phyloP scores from a whole-genome alignment of 2,797 vertebrate species.

The Sciurus vulgaris region DNA sequence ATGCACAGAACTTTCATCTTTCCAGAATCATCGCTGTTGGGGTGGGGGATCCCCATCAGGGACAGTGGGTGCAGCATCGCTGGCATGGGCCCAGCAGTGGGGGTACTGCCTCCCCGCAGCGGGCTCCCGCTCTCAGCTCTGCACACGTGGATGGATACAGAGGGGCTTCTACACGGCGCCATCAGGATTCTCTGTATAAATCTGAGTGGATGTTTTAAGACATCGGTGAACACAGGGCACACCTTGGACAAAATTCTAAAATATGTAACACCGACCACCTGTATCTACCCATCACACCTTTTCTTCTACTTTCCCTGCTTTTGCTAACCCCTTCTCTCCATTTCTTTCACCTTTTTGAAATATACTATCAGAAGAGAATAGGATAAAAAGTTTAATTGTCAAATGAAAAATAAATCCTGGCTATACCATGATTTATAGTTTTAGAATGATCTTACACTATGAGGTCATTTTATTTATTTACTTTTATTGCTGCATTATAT shows the following conservation, averaged over 20 bases:
- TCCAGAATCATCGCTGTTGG: constrained; percentile 73
- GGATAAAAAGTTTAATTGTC: background rate
- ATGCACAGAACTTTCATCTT: constrained; percentile 80
- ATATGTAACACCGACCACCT: background rate
- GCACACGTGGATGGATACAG: constrained; percentile 84
- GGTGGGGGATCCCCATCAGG: constrained; percentile 44
- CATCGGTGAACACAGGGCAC: background rate
- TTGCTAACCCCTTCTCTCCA: background rate
- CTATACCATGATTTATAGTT: background rate
- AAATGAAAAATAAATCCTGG: background rate
- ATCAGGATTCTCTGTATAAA: constrained; percentile 91
- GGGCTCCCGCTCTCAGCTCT: constrained; percentile 82
- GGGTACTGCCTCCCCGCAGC: constrained; percentile 71
- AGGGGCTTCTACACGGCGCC: constrained; percentile 89
- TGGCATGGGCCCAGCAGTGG: background rate
- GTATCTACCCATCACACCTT: background rate
- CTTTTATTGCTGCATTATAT: too few species aligned
- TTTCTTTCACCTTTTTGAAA: background rate
- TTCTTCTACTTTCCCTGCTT: background rate
- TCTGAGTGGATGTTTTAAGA: constrained; percentile 87
- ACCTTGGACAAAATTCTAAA: background rate
- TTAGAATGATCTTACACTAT: background rate
- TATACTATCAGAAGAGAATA: background rate
- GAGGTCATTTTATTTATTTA: background rate
- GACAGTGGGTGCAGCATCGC: constrained; percentile 10